Conservation (phyloP, 2,113 vertebrate genomes). For the Lichenostomus cassidix region DNA sequence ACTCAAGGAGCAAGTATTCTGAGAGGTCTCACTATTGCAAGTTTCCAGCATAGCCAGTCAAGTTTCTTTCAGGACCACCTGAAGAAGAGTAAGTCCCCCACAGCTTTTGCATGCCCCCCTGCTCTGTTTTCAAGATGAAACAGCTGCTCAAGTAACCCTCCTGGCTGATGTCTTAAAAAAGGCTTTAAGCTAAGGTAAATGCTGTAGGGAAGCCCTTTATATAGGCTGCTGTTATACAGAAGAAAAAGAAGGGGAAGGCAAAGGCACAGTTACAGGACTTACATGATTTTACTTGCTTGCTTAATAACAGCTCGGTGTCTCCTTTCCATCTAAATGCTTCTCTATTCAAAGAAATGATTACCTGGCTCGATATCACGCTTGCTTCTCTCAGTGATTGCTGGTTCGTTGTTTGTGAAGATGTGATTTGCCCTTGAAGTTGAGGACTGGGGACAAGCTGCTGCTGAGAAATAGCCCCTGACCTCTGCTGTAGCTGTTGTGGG, state of each 20-base stretch:
- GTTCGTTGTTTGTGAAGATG: conserved; percentile 56
- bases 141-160: not conserved
- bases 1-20: not conserved
- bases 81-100: not conserved
- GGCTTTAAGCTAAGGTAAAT: not conserved
- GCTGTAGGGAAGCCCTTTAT: not conserved
- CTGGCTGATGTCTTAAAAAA: not conserved
- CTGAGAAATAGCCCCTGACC: conserved; percentile 47
- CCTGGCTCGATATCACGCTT: conserved; percentile 61
- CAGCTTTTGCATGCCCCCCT: not conserved
- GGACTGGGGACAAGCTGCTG: conserved; percentile 66
- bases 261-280: not conserved
- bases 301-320: not conserved
- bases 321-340: not conserved
- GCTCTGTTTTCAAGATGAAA: not conserved
- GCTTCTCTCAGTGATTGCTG: conserved; percentile 73
- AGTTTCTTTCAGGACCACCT: not conserved
- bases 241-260: not conserved
- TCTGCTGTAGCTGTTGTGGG: conserved; percentile 64
- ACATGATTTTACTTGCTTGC: not conserved
- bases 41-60: not conserved
- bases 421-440: conserved; percentile 63
- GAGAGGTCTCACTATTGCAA: not conserved
- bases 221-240: not conserved
- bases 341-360: not conserved